Base-by-base conservation (phyloP, 2,797 vertebrate species). In the Emydoidea blandingii region DNA sequence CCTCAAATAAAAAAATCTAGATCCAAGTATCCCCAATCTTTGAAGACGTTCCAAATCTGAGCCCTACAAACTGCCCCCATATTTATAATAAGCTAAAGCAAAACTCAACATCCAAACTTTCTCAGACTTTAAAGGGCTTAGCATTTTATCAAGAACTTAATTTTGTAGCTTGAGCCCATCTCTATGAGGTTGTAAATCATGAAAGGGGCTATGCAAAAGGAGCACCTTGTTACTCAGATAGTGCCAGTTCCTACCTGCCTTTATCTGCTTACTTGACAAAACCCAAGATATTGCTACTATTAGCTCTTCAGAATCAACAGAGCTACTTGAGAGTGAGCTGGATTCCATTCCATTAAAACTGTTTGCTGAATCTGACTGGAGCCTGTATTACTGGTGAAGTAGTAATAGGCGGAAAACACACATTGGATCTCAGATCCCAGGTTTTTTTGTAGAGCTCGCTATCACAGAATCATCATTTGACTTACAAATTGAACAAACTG, bases 401-500 rank as follows among this genome's bases (percentile, higher is more conserved):
- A 85, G 83, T 89, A 94, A 85, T n/a, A 18, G 52, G 54, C 41
- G 83, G 72, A 88, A 95, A 95, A 78, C 34, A 52, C n/a, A 85
- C 68, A 56, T 82, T 57, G 7, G 65, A n/a, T 87, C 34, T 31
- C 53, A 79, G 25, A 65, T 3, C 12, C 47, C 8, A 10, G 18
- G n/a, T 23, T 25, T 47, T 47, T 89, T 79, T 12, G 2, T 29
- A 87, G 12, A 90, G 59, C 41, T 56, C 81, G 21, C 62, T 79
- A 25, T 83, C 72, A 27, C 5, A 12, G 27, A 53, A 54, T 7
- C 37, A 79, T 27, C 56, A 82, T 90, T 59, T 96, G 89, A 92
- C 89, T 93, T 91, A 65, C 72, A 91, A 95, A 93, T 90, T 65
- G 94, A 94, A 86, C 56, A 86, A 85, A 91, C 81, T 18, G 93